Base-by-base conservation (phyloP, 2,113 vertebrate species). In the Poecilia latipinna region DNA sequence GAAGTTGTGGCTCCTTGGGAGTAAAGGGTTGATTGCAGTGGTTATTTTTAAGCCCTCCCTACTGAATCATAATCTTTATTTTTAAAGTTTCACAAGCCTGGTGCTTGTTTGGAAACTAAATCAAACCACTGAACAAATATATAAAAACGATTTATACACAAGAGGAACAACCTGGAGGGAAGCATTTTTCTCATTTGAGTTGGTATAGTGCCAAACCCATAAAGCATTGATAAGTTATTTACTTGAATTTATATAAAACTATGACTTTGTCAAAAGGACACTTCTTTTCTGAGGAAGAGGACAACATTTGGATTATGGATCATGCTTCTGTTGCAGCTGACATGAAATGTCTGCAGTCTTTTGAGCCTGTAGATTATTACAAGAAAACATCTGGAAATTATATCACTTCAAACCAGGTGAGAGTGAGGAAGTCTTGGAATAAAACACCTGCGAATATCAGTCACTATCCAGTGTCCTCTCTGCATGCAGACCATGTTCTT, bases 381-480 rank as follows among this genome's bases (percentile, higher is more conserved):
- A 72, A 65, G 39, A 66, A 33, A 77, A 31, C 57, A 78, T 70
- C 61, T 64, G 32, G 70, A 77, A 70, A 62, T 42, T 4, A 75
- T 74, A 65, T 61, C 62, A 44, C 83, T 78, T 87, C 66, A 65
- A 57, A 82, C 67, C 15, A 2, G 17, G 26, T 26, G 15, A 70
- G 13, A 61, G 32, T 29, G 68, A 76, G 74, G 35, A 68, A 51
- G 26, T 31, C 61, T 29, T 2, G 76, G 17, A 7, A 60, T 61
- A 72, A 74, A 79, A 84, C 82, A 19, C 29, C 51, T 17, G 44
- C 64, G 28, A 78, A 61, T 62, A 62, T 88, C 74, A 82, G 51
- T 66, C 73, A 78, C 61, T 75, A 63, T 80, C 60, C 44, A 89
- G 74, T 31, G 64, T 39, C 13, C 12, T 82, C 65, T 39, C 67